Conservation (phyloP, 2,888 invertebrate genomes). For the Incurvaria masculella region DNA sequence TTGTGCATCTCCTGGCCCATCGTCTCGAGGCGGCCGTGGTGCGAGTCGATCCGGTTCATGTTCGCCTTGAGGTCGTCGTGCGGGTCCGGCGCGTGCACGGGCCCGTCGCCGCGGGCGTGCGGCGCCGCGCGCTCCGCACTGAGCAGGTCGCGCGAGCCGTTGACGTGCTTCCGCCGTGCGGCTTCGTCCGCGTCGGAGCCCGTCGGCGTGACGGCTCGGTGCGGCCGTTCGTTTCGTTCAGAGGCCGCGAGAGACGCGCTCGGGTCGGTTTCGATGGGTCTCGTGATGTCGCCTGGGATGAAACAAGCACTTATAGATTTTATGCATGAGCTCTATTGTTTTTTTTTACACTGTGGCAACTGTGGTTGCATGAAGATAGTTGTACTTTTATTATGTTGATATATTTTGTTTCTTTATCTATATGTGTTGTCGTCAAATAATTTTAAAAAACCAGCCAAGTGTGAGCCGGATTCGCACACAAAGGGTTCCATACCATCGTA, state of each 20-base stretch:
- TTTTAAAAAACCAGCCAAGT: too few species aligned
- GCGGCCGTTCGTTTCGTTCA: constrained; percentile 24
- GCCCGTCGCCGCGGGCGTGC: constrained; percentile 10
- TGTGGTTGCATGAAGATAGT: too few species aligned
- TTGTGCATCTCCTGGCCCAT: constrained; percentile 19
- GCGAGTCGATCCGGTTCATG: constrained; percentile 50
- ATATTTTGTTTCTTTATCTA: too few species aligned
- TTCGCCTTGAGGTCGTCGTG: constrained; percentile 43
- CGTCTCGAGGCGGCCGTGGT: constrained; percentile 39
- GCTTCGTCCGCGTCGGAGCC: constrained; percentile 19
- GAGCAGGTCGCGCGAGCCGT: constrained; percentile 31
- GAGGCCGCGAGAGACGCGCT: constrained; percentile 31
- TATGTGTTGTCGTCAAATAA: too few species aligned
- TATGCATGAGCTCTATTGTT: too few species aligned
- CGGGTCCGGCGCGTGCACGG: constrained; percentile 20
- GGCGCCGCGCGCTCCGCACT: constrained; percentile 6
- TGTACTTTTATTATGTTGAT: too few species aligned
- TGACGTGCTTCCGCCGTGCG: constrained; percentile 20
- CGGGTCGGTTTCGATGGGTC: constrained; percentile 32
- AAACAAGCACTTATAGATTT: constrained; percentile 1
- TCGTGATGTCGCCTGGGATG: constrained; percentile 24
- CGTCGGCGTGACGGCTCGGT: constrained; percentile 32
- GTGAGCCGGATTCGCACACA: too few species aligned
- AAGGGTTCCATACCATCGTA: too few species aligned
- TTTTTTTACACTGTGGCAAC: too few species aligned